Evolutionary conservation across 1,140 invertebrate genomes (phyloP).

Genomic region (Drosophila nigrodunni): DNA sequence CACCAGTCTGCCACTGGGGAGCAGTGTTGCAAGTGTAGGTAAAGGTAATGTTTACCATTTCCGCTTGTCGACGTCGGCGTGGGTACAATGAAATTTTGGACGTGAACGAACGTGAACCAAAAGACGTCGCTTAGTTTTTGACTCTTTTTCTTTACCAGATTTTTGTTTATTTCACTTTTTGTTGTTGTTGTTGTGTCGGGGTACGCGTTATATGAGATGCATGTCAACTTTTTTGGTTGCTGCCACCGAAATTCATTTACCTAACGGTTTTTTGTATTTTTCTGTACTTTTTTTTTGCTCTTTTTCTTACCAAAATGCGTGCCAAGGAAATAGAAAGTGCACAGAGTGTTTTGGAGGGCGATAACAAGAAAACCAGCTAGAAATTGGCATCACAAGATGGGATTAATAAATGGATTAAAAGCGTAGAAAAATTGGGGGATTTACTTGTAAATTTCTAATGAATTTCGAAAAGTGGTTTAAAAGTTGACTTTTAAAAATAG

Average conservation of each 20-base stretch:
- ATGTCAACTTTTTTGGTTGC: conserved; percentile 69
- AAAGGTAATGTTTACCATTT: conserved; percentile 80
- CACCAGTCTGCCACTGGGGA: background rate
- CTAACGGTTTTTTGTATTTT: conserved; percentile 55
- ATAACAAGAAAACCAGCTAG: conserved; percentile 40
- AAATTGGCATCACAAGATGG: conserved; percentile 13
- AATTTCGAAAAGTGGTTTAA: background rate
- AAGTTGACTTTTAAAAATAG: too few species aligned
- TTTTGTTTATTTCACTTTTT: background rate
- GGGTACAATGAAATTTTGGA: conserved; percentile 77
- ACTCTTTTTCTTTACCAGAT: conserved; percentile 30
- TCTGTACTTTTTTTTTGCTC: conserved; percentile 32
- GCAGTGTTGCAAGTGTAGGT: conserved; percentile 69
- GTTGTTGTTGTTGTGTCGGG: conserved; percentile 22
- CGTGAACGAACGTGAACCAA: conserved; percentile 56
- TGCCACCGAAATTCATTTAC: conserved; percentile 73
- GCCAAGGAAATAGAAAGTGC: conserved; percentile 66
- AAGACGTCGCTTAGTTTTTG: conserved; percentile 51
- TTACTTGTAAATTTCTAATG: background rate
- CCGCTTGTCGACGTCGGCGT: conserved; percentile 72
- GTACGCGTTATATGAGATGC: conserved; percentile 79
- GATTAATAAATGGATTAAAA: background rate
- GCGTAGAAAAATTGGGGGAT: background rate
- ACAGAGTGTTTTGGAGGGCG: conserved; percentile 23
- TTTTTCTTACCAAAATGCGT: conserved; percentile 48